Evolutionary conservation across 2,888 invertebrate genomes (phyloP).

Genomic region (Tribolium freemani): DNA sequence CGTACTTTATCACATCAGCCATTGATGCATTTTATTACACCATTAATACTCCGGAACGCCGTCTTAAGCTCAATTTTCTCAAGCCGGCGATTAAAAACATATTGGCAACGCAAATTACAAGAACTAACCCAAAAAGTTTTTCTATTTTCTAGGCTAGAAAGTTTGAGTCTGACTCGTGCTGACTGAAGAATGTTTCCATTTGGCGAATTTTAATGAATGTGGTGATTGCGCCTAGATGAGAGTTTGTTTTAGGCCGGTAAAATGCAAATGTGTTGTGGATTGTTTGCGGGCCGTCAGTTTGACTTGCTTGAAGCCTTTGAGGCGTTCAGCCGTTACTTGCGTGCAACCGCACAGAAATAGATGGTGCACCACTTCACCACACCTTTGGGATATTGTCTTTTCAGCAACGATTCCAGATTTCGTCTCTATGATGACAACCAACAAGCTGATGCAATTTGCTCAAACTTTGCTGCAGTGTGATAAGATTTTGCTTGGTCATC

Average conservation of each 20-base stretch:
- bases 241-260: slow-evolving; percentile 13
- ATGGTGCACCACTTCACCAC: slow-evolving; percentile 20
- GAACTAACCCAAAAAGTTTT: too few relatives aligned
- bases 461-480: slow-evolving; percentile 1
- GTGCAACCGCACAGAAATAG: slow-evolving; percentile 26
- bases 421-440: slow-evolving; percentile 9
- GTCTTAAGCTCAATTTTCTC: neutral
- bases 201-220: neutral
- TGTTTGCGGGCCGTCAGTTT: slow-evolving; percentile 26
- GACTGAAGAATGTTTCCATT: neutral
- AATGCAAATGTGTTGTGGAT: slow-evolving; percentile 27
- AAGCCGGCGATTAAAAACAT: neutral
- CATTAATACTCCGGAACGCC: slow-evolving; percentile 18
- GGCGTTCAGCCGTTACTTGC: slow-evolving; percentile 22
- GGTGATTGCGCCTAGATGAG: neutral
- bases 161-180: too few relatives aligned
- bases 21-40: slow-evolving; percentile 36
- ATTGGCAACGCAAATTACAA: neutral
- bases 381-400: slow-evolving; percentile 24
- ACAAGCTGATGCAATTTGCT: slow-evolving; percentile 1
- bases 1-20: slow-evolving; percentile 33
- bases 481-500: slow-evolving; percentile 14
- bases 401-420: slow-evolving; percentile 3
- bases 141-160: too few relatives aligned
- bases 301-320: slow-evolving; percentile 16